phyloP scores from a whole-genome alignment of 2,888 invertebrate genomes.

The Chymomyza fuscimana region DNA sequence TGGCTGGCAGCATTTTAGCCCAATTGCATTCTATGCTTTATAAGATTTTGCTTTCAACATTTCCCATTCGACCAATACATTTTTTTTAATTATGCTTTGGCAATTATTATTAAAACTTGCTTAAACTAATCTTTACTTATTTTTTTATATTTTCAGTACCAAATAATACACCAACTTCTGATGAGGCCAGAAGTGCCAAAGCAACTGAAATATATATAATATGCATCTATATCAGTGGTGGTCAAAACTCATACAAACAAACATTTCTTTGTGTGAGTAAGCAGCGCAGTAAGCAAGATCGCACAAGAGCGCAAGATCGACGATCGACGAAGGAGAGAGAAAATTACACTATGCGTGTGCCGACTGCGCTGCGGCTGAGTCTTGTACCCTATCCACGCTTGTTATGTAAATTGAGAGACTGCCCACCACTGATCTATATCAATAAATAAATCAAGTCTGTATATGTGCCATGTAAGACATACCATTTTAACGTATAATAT shows the following conservation, averaged over 20 bases:
- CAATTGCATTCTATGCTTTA: no score
- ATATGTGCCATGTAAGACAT: neutral
- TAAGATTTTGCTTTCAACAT: no score
- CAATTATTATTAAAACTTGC: slow-evolving; percentile 25
- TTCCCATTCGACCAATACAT: no score
- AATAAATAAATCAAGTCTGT: neutral
- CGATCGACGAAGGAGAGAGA: no score
- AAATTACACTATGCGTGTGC: no score
- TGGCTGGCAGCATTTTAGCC: neutral
- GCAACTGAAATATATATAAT: neutral
- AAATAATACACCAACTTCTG: neutral
- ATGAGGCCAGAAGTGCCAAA: neutral
- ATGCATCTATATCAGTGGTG: neutral
- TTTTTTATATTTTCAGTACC: neutral
- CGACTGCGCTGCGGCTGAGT: no score
- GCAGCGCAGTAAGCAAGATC: no score
- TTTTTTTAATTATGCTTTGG: neutral
- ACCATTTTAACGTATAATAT: neutral
- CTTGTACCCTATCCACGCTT: no score
- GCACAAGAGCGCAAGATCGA: no score
- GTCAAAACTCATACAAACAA: no score
- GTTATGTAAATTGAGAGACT: no score
- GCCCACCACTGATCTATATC: neutral
- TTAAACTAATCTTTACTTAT: neutral
- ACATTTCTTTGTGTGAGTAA: no score